Base-by-base conservation (phyloP, 2,888 invertebrate species). In the Cataglyphis albicans region DNA sequence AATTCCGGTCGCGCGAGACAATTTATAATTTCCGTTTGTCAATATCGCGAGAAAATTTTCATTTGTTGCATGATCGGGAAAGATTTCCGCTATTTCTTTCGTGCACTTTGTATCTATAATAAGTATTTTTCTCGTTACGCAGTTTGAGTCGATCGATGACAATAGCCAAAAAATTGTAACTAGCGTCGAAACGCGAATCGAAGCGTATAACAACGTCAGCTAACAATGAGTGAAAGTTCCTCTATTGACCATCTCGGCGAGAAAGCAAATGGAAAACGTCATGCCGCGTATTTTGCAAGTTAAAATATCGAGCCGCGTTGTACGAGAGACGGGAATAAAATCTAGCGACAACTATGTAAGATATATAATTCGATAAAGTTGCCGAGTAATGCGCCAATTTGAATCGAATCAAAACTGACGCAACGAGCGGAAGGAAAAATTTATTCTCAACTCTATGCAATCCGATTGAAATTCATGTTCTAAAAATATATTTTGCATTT, bases 161-260 rank as follows among this genome's bases (percentile, higher is more conserved):
- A 57, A 76, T 55, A 65, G 41, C 41, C 55, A 9, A 80, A 52
- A 78, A 21, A 21, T 59, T 32, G 12, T 10, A 32, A 15, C n/a
- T 59, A 21, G 35, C 55, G 5, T 25, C 15, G 57, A 59, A 12
- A 57, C 57, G 21, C 32, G 86, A 87, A 89, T 87, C 87, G 84
- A 86, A 84, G 89, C 89, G 86, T 88, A 25, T 25, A 85, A 52
- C 48, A 52, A 88, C 86, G 73, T 48, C 64, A 78, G 76, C 48
- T 78, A 89, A 89, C 88, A 89, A 89, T 89, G 87, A 89, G 88
- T 80, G 88, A 89, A 89, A 89, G 88, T 89, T 59, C 32, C 61
- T 38, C 52, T 18, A 61, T 9, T 70, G 78, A 44, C 73, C 75
- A 63, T 78, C 78, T 52, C 64, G 65, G 82, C 81, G 78, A 80